A percentile compares a stretch with the other conserved stretches of the same genome.
phyloP scores from a whole-genome alignment of 2,888 invertebrate species.

The Phortica magna region DNA sequence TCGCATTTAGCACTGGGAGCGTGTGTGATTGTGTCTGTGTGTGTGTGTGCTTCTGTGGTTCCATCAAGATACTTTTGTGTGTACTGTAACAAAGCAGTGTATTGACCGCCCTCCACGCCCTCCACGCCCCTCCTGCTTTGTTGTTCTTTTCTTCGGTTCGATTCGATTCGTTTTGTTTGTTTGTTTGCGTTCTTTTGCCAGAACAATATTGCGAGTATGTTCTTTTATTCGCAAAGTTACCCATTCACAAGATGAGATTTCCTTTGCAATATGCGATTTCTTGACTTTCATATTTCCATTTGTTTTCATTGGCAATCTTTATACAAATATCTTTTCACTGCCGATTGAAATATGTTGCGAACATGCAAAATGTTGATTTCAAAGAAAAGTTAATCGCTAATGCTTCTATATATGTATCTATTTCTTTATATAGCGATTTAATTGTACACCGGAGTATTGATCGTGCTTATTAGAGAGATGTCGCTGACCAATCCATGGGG shows the following conservation, averaged over 20 bases:
- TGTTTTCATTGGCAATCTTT: neutral
- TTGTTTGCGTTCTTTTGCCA: neutral
- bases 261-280: neutral
- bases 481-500: too few relatives aligned
- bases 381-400: too few relatives aligned
- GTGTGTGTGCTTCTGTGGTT: neutral
- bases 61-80: neutral
- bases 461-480: too few relatives aligned
- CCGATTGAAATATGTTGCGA: too few relatives aligned
- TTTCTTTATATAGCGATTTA: too few relatives aligned
- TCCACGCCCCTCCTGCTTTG: neutral
- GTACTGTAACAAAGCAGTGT: too few relatives aligned
- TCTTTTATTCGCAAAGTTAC: neutral
- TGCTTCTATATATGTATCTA: too few relatives aligned
- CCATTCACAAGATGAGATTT: neutral
- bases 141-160: neutral
- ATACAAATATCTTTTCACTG: too few relatives aligned
- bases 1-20: constrained; percentile 38
- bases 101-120: neutral
- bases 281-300: constrained; percentile 7
- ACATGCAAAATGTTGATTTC: too few relatives aligned
- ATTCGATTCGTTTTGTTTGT: neutral
- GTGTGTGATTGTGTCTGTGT: constrained; percentile 18
- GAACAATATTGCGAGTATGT: constrained; percentile 4
- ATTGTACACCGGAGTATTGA: too few relatives aligned